Percentiles rank a stretch among this genome's conserved stretches.
Evolutionary conservation across 2,888 invertebrate species (phyloP).

Genomic region (Sarcophaga rosellei): DNA sequence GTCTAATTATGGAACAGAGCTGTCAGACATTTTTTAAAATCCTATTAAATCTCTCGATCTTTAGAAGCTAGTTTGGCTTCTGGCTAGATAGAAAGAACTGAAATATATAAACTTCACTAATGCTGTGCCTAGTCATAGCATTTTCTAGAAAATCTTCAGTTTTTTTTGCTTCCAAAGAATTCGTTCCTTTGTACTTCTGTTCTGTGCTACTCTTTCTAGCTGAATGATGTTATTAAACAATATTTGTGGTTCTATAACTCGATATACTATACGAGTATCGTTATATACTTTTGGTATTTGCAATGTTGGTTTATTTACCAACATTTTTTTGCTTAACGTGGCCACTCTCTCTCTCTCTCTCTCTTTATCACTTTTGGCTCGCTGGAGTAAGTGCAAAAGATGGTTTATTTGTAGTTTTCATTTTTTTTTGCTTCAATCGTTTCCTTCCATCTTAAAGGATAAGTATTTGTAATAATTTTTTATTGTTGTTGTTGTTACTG

Average conservation of each 20-base stretch:
- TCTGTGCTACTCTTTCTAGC: neutral
- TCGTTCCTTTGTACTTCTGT: neutral
- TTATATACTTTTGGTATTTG: slow-evolving; percentile 36
- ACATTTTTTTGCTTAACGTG: slow-evolving; percentile 1
- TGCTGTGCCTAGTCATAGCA: too few species aligned
- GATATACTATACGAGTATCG: slow-evolving; percentile 7
- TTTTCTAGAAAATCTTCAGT: too few species aligned
- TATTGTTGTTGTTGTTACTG: neutral
- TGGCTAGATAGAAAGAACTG: too few species aligned
- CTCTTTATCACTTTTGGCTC: too few species aligned
- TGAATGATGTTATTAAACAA: slow-evolving; percentile 36
- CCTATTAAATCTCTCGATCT: too few species aligned
- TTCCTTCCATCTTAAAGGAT: neutral
- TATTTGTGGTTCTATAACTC: slow-evolving; percentile 44
- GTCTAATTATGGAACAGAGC: too few species aligned
- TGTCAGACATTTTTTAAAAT: too few species aligned
- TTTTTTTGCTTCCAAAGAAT: neutral
- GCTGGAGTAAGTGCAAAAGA: slow-evolving; percentile 20
- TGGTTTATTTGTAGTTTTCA: slow-evolving; percentile 34
- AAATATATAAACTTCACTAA: too few species aligned
- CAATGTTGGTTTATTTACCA: slow-evolving; percentile 33
- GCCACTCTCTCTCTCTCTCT: neutral
- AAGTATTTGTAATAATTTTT: neutral
- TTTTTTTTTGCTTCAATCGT: neutral
- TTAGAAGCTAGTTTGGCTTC: too few species aligned